These are phyloP conservation scores for Martes flavigula DNA, from an alignment of 2,797 vertebrate genomes.

Conservation along the genomic window DNA sequence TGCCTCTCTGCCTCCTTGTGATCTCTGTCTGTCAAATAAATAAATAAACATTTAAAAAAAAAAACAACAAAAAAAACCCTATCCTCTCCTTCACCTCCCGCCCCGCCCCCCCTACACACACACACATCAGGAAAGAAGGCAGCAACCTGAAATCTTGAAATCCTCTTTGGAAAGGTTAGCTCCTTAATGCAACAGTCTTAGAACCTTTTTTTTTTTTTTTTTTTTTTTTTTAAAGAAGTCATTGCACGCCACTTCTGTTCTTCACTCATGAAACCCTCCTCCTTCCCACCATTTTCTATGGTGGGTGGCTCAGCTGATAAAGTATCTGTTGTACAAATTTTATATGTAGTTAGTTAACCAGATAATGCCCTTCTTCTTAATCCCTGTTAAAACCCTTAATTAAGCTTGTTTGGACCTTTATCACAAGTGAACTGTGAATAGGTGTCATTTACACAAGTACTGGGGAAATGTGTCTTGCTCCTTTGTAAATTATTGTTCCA, in stretches of 20 bases:
- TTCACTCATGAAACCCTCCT: background rate
- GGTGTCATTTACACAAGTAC: background rate
- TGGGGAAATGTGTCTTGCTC: background rate
- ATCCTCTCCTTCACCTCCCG: background rate
- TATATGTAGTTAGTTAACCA: background rate
- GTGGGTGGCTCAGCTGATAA: background rate
- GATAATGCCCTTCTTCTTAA: background rate
- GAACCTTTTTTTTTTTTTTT: background rate
- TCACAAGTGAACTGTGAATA: background rate
- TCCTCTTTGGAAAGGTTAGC: background rate
- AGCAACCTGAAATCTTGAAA: background rate
- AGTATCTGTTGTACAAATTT: background rate
- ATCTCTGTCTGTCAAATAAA: too few species aligned
- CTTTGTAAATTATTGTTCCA: background rate
- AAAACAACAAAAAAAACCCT: too few species aligned
- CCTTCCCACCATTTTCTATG: too few species aligned
- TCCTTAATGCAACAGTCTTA: background rate
- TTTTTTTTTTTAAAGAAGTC: background rate
- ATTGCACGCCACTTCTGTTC: background rate
- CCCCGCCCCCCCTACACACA: accelerated
- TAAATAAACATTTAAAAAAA: too few species aligned
- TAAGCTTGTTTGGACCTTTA: background rate
- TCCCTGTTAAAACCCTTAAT: background rate
- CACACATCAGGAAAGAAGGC: background rate
- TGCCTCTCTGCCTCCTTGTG: too few species aligned